Percentiles rank a stretch among this genome's conserved stretches.
Conservation (phyloP, 1,140 invertebrate genomes). For the Globodera rostochiensis region DNA sequence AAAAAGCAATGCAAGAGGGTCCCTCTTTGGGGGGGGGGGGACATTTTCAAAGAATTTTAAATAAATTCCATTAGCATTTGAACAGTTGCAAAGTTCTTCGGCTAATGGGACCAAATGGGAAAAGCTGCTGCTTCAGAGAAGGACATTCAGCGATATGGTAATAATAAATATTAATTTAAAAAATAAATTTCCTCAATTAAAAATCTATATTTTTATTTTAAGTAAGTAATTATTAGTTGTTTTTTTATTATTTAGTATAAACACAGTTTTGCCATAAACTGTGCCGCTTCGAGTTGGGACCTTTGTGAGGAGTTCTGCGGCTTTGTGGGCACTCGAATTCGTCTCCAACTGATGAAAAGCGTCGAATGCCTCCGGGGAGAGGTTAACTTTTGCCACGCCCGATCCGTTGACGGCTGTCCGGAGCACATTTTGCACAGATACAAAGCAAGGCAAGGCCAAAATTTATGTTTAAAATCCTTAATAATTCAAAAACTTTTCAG, state of each 20-base stretch:
- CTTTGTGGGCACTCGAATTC: slow-evolving; percentile 24
- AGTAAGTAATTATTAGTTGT: background rate
- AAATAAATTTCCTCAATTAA: no score
- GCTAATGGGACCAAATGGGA: background rate
- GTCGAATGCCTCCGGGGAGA: background rate
- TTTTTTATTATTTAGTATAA: background rate
- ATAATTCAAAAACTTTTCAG: no score
- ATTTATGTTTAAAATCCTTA: no score
- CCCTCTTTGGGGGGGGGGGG: background rate
- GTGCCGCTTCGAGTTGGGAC: slow-evolving; percentile 3
- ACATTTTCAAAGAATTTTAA: no score
- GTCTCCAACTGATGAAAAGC: slow-evolving; percentile 12
- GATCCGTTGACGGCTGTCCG: background rate
- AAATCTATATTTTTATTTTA: no score
- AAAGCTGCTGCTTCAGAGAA: background rate
- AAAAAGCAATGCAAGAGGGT: slow-evolving; percentile 8
- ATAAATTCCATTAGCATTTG: background rate
- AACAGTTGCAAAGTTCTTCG: background rate
- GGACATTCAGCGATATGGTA: background rate
- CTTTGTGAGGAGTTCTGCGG: slow-evolving; percentile 6
- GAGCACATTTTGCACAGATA: background rate
- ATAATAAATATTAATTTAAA: no score
- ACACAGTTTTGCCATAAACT: slow-evolving; percentile 3
- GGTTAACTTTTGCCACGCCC: background rate
- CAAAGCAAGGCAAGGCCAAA: background rate